Percentiles rank a stretch among this genome's conserved stretches.
These are phyloP conservation scores for Tetragonisca angustula DNA, from an alignment of 2,888 invertebrate species.

Conservation along the genomic window DNA sequence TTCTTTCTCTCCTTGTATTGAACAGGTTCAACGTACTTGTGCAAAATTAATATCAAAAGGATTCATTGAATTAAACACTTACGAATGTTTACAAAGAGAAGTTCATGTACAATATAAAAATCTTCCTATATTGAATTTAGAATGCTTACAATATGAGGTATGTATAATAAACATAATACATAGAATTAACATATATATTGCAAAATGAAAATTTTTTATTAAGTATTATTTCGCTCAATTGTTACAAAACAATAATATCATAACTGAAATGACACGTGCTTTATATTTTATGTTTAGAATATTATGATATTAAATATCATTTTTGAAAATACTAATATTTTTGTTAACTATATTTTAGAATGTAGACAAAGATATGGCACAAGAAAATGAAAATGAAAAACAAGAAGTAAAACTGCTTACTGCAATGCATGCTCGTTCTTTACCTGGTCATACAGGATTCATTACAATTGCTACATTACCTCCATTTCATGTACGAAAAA, in stretches of 20 bases:
- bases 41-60: conserved; percentile 89
- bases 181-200: conserved; percentile 14
- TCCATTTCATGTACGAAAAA: conserved; percentile 85
- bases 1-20: conserved; percentile 99
- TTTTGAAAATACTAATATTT: conserved; percentile 11
- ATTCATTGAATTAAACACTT: conserved; percentile 93
- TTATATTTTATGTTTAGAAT: not conserved
- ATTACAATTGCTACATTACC: conserved; percentile 96
- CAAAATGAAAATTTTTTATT: not conserved
- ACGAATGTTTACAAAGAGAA: conserved; percentile 94
- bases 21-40: conserved; percentile 97
- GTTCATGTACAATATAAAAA: conserved; percentile 89
- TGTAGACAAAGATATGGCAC: conserved; percentile 70
- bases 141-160: conserved; percentile 89
- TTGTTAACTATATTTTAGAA: conserved; percentile 61
- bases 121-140: conserved; percentile 88
- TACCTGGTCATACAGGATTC: conserved; percentile 98
- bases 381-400: conserved; percentile 65
- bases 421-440: conserved; percentile 89
- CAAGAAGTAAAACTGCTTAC: conserved; percentile 86
- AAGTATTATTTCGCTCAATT: conserved; percentile 25
- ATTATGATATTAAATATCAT: conserved; percentile 7
- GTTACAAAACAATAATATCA: conserved; percentile 32
- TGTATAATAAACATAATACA: conserved; percentile 61
- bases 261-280: conserved; percentile 10